Base-by-base conservation (phyloP, 2,888 invertebrate species). In the Cheilosia vernalis region DNA sequence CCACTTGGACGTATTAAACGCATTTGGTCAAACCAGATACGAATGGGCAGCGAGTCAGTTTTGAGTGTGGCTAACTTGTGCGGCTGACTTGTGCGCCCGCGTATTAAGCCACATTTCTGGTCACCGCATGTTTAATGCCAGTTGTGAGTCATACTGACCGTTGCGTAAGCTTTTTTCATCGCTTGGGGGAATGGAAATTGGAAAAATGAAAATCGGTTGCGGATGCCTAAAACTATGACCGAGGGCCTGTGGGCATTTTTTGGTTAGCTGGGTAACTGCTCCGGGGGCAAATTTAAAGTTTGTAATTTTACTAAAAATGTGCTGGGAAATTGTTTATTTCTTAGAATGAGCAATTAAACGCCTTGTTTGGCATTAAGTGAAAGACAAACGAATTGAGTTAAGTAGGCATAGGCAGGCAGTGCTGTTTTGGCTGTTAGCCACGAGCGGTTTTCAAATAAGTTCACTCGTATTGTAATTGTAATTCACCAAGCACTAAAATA, bases 171-270 rank as follows among this genome's bases (percentile, higher is more conserved):
- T 40, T 53, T 53, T 61, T 53, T 42, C 42, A n/a, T 15, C 13
- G 30, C 15, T n/a, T 70, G 78, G 72, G 78, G 78, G 78, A 79
- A 72, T 72, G 51, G 30, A 80, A 80, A 61, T 61, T 80, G 67
- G 47, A 37, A 61, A 77, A 67, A 53, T 80, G 42, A 49, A 60
- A 72, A 72, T 55, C 44, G 17, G 64, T 66, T 21, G 53, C 63
- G 53, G 66, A n/a, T 27, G 10, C 7, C 19, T 27, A 53, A 27
- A 27, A 27, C 42, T 47, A 53, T 64, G 19, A 47, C 56, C 27
- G 55, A 33, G 61, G 61, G 67, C 78, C 66, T 24, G 21, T 72
- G 63, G 72, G 66, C 9, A 40, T 55, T 61, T 27, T 67, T 33
- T 21, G n/a, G 30, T 55, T 49, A 37, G 21, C 33, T 17, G 33